These are phyloP conservation scores for Tarsius wallacei DNA, from an alignment of 2,797 vertebrate species.

Conservation along the genomic window DNA sequence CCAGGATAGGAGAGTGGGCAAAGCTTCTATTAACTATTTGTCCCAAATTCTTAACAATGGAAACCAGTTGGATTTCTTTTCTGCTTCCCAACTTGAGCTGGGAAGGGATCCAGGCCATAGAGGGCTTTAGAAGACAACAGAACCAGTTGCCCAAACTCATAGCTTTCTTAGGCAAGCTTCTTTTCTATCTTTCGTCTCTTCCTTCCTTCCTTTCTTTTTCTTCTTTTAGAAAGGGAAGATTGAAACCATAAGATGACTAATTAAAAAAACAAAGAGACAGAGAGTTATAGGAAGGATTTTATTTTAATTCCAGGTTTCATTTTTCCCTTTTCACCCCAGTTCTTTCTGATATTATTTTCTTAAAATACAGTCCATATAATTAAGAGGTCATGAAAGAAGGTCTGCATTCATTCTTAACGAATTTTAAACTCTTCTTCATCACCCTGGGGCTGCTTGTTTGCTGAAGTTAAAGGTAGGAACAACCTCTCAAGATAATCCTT, in stretches of 20 bases:
- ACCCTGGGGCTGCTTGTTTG: background rate
- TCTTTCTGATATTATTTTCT: conserved; percentile 56
- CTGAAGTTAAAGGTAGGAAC: background rate
- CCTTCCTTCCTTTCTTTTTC: background rate
- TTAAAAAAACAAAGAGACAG: background rate
- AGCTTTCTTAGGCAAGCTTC: background rate
- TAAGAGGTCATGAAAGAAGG: background rate
- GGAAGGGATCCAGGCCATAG: background rate
- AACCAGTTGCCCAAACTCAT: conserved; percentile 9
- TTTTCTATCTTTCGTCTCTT: background rate
- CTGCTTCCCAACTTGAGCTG: conserved; percentile 10
- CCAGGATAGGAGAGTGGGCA: background rate
- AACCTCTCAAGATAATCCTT: background rate
- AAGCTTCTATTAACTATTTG: background rate
- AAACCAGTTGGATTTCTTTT: conserved; percentile 69
- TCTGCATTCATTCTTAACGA: background rate
- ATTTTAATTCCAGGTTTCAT: background rate
- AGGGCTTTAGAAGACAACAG: conserved; percentile 46
- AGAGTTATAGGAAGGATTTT: conserved; percentile 1
- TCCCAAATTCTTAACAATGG: conserved; percentile 2
- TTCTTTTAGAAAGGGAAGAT: background rate
- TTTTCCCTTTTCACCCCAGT: background rate
- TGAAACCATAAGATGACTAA: conserved; percentile 24
- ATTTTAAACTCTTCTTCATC: background rate
- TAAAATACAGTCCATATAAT: background rate